Base-by-base conservation (phyloP, 2,113 vertebrate genomes). In the Poeciliopsis turrubarensis region DNA sequence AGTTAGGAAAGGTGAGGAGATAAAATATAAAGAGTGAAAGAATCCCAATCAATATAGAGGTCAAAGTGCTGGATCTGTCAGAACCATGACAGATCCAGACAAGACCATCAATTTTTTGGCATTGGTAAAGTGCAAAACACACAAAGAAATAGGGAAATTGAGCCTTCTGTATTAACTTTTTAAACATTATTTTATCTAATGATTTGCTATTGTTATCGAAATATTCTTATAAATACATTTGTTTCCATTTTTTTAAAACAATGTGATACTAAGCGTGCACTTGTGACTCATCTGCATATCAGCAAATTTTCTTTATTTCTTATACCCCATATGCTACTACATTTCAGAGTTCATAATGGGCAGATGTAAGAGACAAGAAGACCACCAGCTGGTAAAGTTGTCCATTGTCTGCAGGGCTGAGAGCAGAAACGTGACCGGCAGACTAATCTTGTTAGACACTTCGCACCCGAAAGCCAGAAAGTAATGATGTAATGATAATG, bases 371-470 rank as follows among this genome's bases (percentile, higher is more conserved):
- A 71, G 70, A 34, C 34, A 73, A 57, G 31, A 65, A 75, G 44
- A n/a, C 51, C 51, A n/a, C 70, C 79, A 76, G 82, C 73, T 84
- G 81, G 73, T 82, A 30, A 86, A 89, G 84, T 84, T 70, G 73
- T 86, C 86, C 67, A 86, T 92, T 91, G 91, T 92, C 86, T 85
- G 86, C 81, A 74, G 17, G 65, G 70, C 77, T 85, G 88, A 89
- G 90, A 88, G 90, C 82, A 77, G 81, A 78, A 88, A 93, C 87
- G 91, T 90, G 92, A 90, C 88, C 74, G 65, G 89, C 79, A 82
- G 90, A 44, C 86, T 92, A 92, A 93, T 93, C 92, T 83, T 67
- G 86, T 92, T 92, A 92, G 68, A 79, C 83, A 88, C 89, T 91
- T 81, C 87, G 54, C 89, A 65, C 75, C 85, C 84, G 74, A 91